A percentile compares a stretch with the other conserved stretches of the same genome.
Conservation (phyloP, 1,140 invertebrate species). For the Aleiodes sp. region DNA sequence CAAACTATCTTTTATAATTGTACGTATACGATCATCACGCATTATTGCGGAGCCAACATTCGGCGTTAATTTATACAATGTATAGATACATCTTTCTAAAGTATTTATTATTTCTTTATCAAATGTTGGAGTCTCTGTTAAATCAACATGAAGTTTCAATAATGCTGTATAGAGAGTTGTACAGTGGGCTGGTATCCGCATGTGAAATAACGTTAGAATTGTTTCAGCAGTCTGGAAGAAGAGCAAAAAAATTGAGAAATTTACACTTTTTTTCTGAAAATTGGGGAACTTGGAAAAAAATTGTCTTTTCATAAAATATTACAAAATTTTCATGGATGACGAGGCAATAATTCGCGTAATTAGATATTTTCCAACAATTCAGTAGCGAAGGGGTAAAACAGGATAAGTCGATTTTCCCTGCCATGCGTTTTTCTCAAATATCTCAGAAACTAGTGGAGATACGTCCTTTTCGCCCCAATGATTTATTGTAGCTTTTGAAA, state of each 20-base stretch:
- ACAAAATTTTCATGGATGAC: neutral
- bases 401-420: neutral
- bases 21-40: conserved; percentile 49
- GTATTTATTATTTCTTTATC: conserved; percentile 53
- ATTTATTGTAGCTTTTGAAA: no score
- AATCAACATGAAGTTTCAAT: conserved; percentile 52
- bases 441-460: no score
- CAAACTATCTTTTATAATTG: conserved; percentile 41
- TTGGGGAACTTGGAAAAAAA: neutral
- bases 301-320: neutral
- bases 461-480: no score
- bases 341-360: no score
- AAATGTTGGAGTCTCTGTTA: conserved; percentile 53
- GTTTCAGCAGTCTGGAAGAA: conserved; percentile 49
- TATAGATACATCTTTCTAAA: conserved; percentile 55
- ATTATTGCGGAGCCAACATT: conserved; percentile 49
- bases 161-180: conserved; percentile 51
- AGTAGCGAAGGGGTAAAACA: no score
- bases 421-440: no score
- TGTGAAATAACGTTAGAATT: conserved; percentile 49
- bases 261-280: neutral
- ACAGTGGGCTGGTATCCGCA: conserved; percentile 49
- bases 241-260: neutral
- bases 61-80: conserved; percentile 53
- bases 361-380: no score